Evolutionary conservation across 1,140 invertebrate genomes (phyloP).

Genomic region (Drosophila navojoa): DNA sequence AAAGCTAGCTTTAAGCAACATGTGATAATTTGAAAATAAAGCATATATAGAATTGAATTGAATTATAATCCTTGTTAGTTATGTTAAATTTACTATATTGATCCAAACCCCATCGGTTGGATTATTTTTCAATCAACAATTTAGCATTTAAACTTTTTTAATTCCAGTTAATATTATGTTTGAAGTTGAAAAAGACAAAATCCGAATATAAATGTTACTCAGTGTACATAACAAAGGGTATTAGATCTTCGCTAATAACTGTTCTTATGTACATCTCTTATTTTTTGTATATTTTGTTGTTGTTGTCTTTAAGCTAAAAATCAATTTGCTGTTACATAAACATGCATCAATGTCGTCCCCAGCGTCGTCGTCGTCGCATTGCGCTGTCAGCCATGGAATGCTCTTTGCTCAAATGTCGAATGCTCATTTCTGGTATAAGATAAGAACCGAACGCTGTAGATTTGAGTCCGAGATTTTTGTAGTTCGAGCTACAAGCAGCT

Average conservation of each 20-base stretch:
- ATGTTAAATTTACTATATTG: too few relatives aligned
- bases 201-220: too few relatives aligned
- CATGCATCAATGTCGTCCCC: constrained; percentile 69
- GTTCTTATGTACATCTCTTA: neutral
- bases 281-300: constrained; percentile 6
- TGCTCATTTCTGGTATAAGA: constrained; percentile 75
- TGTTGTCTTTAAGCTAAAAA: constrained; percentile 46
- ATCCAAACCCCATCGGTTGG: too few relatives aligned
- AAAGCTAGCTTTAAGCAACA: too few relatives aligned
- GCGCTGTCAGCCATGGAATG: constrained; percentile 66
- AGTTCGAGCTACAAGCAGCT: constrained; percentile 58
- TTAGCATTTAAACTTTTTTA: too few relatives aligned
- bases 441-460: constrained; percentile 68
- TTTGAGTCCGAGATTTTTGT: constrained; percentile 47
- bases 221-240: neutral
- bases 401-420: constrained; percentile 44
- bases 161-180: too few relatives aligned
- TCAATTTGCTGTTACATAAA: constrained; percentile 78
- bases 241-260: neutral
- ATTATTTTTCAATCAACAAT: too few relatives aligned
- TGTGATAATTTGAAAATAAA: too few relatives aligned
- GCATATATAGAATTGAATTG: too few relatives aligned
- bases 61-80: too few relatives aligned
- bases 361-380: neutral
- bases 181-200: too few relatives aligned